phyloP scores from a whole-genome alignment of 2,888 invertebrate genomes.

The Philaethria dido region DNA sequence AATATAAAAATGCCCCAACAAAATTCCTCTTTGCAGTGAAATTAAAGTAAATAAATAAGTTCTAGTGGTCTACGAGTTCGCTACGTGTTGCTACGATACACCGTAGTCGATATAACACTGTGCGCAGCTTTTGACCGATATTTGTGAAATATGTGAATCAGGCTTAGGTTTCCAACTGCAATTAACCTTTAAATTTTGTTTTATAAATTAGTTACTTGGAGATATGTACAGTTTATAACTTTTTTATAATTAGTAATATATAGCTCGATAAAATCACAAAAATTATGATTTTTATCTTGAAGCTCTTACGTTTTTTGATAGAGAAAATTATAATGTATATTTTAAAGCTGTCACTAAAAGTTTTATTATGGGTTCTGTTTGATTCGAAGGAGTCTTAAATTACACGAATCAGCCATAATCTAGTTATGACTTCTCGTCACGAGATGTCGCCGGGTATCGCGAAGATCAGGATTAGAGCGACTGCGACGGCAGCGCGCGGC shows the following conservation, averaged over 20 bases:
- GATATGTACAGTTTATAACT: background rate
- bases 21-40: too few species aligned
- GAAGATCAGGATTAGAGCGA: slow-evolving; percentile 44
- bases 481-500: slow-evolving; percentile 48
- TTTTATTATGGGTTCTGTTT: background rate
- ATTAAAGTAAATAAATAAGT: background rate
- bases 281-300: background rate
- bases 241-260: background rate
- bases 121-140: background rate
- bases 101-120: slow-evolving; percentile 15
- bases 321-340: background rate
- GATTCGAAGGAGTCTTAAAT: background rate
- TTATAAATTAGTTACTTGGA: background rate
- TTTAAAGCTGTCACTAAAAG: background rate
- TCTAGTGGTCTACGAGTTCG: slow-evolving; percentile 31
- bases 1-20: too few species aligned
- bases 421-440: slow-evolving; percentile 60
- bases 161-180: too few species aligned
- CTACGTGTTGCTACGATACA: slow-evolving; percentile 36
- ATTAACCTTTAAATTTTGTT: too few species aligned
- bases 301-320: background rate
- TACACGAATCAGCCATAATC: background rate
- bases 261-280: background rate
- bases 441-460: slow-evolving; percentile 72
- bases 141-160: background rate